Conservation (phyloP, 2,797 vertebrate species). For the Chrosomus eos region DNA sequence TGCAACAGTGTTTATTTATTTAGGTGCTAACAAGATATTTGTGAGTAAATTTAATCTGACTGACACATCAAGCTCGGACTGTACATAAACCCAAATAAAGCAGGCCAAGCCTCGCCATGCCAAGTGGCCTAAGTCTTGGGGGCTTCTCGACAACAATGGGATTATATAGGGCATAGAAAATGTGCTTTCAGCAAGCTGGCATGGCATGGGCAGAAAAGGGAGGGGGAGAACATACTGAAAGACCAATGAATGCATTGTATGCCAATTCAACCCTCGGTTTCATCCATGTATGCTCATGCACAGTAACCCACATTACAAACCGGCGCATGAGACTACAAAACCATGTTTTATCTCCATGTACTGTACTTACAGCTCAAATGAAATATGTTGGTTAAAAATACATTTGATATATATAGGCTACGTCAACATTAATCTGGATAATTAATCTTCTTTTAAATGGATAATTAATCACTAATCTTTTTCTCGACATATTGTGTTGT, state of each 20-base stretch:
- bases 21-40: constrained; percentile 32
- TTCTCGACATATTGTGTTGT: neutral
- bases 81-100: constrained; percentile 60
- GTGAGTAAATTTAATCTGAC: constrained; percentile 52
- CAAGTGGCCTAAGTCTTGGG: constrained; percentile 63
- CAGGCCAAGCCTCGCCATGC: constrained; percentile 56
- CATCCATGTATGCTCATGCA: constrained; percentile 61
- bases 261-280: constrained; percentile 71
- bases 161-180: constrained; percentile 72
- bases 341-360: neutral
- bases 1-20: constrained; percentile 3
- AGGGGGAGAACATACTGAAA: constrained; percentile 50
- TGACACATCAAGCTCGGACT: constrained; percentile 57
- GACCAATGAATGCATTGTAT: constrained; percentile 66
- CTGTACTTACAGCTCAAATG: neutral
- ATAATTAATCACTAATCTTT: neutral
- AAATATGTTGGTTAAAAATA: neutral
- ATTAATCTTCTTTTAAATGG: neutral
- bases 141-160: constrained; percentile 73
- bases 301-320: constrained; percentile 56
- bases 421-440: neutral
- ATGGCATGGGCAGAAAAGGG: constrained; percentile 53
- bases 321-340: constrained; percentile 58
- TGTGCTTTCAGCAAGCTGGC: constrained; percentile 64
- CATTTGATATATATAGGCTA: no score